Evolutionary conservation across 2,888 invertebrate species (phyloP).

Genomic region (Orthosia gracilis): DNA sequence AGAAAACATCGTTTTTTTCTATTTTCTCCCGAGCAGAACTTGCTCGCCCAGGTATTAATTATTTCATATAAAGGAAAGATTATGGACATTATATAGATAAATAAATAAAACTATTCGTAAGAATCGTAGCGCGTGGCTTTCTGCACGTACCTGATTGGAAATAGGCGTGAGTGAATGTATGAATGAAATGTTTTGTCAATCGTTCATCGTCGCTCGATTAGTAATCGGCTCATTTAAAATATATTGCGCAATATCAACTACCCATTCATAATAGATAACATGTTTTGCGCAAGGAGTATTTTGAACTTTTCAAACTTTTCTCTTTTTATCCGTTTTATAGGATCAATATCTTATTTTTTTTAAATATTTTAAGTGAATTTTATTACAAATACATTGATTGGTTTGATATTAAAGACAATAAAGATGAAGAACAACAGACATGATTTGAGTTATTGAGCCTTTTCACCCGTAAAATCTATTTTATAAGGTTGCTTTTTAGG

Average conservation of each 20-base stretch:
- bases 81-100: not conserved
- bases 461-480: not conserved
- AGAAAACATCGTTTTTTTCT: too few relatives aligned
- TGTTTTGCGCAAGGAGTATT: not conserved
- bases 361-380: too few relatives aligned
- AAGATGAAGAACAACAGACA: not conserved
- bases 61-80: not conserved
- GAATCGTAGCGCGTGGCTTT: not conserved
- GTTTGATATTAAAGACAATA: not conserved
- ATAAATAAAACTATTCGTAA: not conserved
- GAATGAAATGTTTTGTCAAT: slow-evolving; percentile 27
- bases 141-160: slow-evolving; percentile 23
- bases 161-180: slow-evolving; percentile 29
- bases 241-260: not conserved
- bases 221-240: slow-evolving; percentile 37
- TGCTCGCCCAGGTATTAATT: too few relatives aligned
- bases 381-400: too few relatives aligned
- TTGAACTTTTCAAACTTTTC: not conserved
- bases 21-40: too few relatives aligned
- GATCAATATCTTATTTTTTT: too few relatives aligned
- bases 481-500: not conserved
- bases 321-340: too few relatives aligned
- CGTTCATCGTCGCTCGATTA: slow-evolving; percentile 29
- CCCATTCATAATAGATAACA: not conserved
- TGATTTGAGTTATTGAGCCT: too few relatives aligned